These are phyloP conservation scores for Campoplex nolae DNA, from an alignment of 2,888 invertebrate species.

Conservation along the genomic window DNA sequence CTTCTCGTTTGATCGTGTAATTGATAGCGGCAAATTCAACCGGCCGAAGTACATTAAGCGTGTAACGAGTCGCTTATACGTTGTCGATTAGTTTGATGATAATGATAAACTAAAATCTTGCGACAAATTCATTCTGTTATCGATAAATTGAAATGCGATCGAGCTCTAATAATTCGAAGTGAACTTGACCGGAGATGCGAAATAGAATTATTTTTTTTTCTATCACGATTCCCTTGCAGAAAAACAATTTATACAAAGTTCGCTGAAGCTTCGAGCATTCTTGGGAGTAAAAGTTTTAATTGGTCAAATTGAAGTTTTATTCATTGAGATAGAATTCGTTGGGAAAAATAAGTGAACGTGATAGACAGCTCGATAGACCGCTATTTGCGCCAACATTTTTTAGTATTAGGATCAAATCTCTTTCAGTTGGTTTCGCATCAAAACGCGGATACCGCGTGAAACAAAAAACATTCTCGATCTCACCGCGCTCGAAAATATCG, in stretches of 20 bases:
- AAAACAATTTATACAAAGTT: background rate
- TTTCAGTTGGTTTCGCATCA: background rate
- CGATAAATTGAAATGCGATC: too few relatives aligned
- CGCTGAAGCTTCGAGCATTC: background rate
- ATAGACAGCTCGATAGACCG: background rate
- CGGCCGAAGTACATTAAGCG: background rate
- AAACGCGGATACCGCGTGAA: too few relatives aligned
- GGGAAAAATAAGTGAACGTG: background rate
- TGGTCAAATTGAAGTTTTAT: background rate
- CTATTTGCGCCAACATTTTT: background rate
- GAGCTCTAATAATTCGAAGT: too few relatives aligned
- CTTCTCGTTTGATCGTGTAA: conserved; percentile 55
- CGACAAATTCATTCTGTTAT: background rate
- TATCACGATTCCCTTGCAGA: background rate
- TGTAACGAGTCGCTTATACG: background rate
- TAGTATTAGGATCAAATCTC: background rate
- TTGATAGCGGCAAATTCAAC: conserved; percentile 54
- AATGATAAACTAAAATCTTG: background rate
- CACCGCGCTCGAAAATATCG: background rate
- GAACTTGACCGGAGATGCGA: too few relatives aligned
- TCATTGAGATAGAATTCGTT: background rate
- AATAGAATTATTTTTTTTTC: background rate
- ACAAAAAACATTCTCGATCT: background rate
- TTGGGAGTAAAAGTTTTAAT: background rate
- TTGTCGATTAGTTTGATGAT: background rate